Evolutionary conservation across 2,113 vertebrate species (phyloP), one percentile per base, ranked within the genome.

Genomic region (Gobio gobio): DNA sequence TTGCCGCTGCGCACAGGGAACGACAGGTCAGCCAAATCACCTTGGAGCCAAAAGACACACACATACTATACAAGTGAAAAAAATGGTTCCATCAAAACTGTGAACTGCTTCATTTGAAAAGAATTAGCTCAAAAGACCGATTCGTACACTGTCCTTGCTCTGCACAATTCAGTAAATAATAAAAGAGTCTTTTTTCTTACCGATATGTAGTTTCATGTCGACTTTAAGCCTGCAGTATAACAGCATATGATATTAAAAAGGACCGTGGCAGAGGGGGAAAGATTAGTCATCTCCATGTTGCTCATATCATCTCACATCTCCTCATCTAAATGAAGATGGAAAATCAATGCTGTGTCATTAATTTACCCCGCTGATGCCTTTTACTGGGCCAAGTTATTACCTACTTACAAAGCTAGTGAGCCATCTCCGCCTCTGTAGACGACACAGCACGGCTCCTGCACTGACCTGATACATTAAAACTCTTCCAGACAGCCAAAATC

Each of bases 321-420:
- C 91, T 93, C 92, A 94, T 94, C 91, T 93, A 86, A 85, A 90
- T 94, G 94, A 94, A 94, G 92, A 94, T 94, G 91, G 94, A 94
- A 93, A 92, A 93, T 93, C 92, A 82, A 73, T 91, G 82, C 90
- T 61, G 86, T 83, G 90, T 89, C 92, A 90, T 92, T 94, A 92
- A 93, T 94, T 93, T 92, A 92, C 89, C 85, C 68, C 58, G 83
- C 92, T 93, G 92, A 93, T 94, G 92, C 93, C 91, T 93, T 93
- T 91, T 93, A 93, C 92, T 92, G 91, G 91, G 91, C 88, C 91
- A 91, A 92, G 93, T 93, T 92, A 94, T 94, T 93, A 93, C 92
- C 91, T 91, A 90, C 92, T 94, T 93, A 91, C 90, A 91, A 89
- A 88, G 87, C 88, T 90, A 91, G 89, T 89, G 91, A 92, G 88